Evolutionary conservation across 2,888 invertebrate species (phyloP), one percentile per base, ranked within the genome.

Genomic region (Brenthis daphne): DNA sequence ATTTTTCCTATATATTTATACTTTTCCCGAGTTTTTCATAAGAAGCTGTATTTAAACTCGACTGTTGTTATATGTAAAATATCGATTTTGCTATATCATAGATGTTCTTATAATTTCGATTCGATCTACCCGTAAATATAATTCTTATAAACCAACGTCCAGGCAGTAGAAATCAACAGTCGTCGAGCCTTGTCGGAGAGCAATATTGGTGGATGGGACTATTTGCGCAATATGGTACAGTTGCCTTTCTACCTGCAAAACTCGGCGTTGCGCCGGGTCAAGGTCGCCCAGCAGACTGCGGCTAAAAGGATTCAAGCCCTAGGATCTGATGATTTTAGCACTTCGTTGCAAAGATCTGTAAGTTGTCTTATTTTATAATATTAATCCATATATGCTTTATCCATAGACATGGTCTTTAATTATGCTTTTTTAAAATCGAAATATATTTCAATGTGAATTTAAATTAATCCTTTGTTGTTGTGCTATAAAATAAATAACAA

Each of bases 191-290:
- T 98, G 79, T 96, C 96, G 48, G 99, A 99, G 86, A 97, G 96
- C 73, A 97, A 96, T 85, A 98, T 99, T 77, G 98, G 98, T 70
- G 99, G 99, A 0, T 98, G 98, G 93, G 97, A 97, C 88, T 99
- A 98, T 84, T 92, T 99, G 61, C 95, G 98, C 73, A 99, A 99
- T 86, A 96, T 99, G 94, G 98, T 99, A 33, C 99, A 99, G 85
- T 93, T 99, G 80, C 99, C 99, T 0, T 99, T 99, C 90, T 99
- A 98, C 87, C 94, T 99, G 69, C 99, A 99, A 93, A 99, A 99
- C 90, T 98, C 99, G 0, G 99, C 98, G 12, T 89, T 99, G 71
- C 94, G 98, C 1, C 96, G 97, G 78, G 97, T 98, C 2, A 97
- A 97, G 85, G 94, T 95, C 6, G 98, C 98, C 0, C 97, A 97